Conservation (phyloP, 2,888 invertebrate genomes). For the Drosophila setosimentum region DNA sequence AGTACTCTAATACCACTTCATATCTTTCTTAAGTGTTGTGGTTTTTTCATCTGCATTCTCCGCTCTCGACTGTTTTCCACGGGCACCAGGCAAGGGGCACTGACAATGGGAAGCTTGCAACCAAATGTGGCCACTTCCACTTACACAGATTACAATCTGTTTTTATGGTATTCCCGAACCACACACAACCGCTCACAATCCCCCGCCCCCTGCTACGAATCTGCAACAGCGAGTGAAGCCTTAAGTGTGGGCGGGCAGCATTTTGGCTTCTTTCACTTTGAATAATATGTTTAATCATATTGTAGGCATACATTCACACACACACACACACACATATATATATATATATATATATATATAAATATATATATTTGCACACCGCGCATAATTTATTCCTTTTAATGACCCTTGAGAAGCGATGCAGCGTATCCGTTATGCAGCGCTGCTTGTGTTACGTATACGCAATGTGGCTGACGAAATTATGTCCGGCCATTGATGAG, state of each 20-base stretch:
- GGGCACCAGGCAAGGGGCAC: conserved; percentile 6
- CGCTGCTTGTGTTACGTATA: conserved; percentile 27
- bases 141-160: conserved; percentile 78
- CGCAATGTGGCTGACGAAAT: conserved; percentile 49
- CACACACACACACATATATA: conserved; percentile 4
- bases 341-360: background rate
- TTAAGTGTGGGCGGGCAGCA: conserved; percentile 36
- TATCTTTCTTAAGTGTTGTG: conserved; percentile 7
- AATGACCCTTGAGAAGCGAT: conserved; percentile 36
- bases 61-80: conserved; percentile 1
- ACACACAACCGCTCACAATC: background rate
- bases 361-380: background rate
- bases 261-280: conserved; percentile 27
- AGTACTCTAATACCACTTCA: background rate
- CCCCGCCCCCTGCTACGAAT: background rate
- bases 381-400: conserved; percentile 53
- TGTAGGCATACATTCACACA: conserved; percentile 20
- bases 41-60: conserved; percentile 23
- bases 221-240: conserved; percentile 22
- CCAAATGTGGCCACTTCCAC: conserved; percentile 76
- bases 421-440: conserved; percentile 32
- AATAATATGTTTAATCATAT: conserved; percentile 65
- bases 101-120: conserved; percentile 50
- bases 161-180: conserved; percentile 62
- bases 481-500: conserved; percentile 33